Evolutionary conservation across 2,113 vertebrate genomes (phyloP).

Genomic region (Embiotoca jacksoni): DNA sequence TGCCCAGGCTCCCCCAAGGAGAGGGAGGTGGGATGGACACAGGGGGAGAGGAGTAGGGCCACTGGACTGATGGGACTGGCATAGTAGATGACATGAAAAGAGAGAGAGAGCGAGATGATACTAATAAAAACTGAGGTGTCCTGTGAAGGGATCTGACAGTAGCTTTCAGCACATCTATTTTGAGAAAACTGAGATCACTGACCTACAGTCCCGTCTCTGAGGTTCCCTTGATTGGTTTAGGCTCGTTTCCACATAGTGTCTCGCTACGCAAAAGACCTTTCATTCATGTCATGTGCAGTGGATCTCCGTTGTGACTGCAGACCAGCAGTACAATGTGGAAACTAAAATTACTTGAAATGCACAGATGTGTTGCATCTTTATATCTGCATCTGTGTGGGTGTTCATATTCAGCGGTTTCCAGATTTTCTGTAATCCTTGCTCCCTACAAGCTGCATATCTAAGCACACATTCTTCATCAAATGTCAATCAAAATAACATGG

Average conservation of each 20-base stretch:
- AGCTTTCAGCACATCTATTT: constrained; percentile 55
- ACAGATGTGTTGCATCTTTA: constrained; percentile 8
- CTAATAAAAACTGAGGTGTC: constrained; percentile 31
- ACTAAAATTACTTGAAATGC: constrained; percentile 48
- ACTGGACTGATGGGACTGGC: constrained; percentile 42
- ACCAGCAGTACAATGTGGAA: constrained; percentile 12
- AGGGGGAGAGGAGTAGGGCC: constrained; percentile 36
- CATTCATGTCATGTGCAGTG: neutral
- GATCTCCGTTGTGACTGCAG: constrained; percentile 20
- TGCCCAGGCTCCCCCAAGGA: constrained; percentile 54
- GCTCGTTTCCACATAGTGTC: constrained; percentile 7
- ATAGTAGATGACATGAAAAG: constrained; percentile 1
- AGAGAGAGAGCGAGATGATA: constrained; percentile 8
- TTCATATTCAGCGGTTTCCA: constrained; percentile 1
- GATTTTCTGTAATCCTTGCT: constrained; percentile 4
- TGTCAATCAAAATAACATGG: neutral
- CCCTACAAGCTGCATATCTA: neutral
- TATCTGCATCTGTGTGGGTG: constrained; percentile 3
- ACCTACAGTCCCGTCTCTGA: constrained; percentile 12
- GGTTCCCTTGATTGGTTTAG: constrained; percentile 1
- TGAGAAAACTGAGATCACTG: constrained; percentile 38
- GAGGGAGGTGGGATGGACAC: constrained; percentile 53
- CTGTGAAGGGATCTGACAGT: constrained; percentile 44
- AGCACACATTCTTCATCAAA: neutral
- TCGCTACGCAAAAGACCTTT: neutral